Percentiles rank a stretch among this genome's conserved stretches.
Conservation (phyloP, 2,797 vertebrate species). For the Acrossocheilus fasciatus region DNA sequence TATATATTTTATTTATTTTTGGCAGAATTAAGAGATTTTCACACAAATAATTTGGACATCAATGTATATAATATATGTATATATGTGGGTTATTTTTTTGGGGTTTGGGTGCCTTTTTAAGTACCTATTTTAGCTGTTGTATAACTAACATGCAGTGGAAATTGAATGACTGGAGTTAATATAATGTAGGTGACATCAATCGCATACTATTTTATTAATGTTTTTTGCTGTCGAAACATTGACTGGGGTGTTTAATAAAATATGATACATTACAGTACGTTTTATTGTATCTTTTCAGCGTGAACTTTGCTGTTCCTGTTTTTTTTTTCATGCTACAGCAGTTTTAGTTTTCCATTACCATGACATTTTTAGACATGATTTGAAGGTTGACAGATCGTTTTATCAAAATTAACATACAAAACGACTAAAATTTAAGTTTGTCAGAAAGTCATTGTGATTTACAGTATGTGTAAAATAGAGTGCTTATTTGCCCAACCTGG, state of each 20-base stretch:
- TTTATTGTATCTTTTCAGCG: not conserved
- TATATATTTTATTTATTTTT: not conserved
- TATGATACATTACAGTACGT: not conserved
- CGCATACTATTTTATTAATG: not conserved
- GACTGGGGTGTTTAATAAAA: not conserved
- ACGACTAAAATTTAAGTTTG: not conserved
- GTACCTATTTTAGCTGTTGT: not conserved
- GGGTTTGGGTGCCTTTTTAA: not conserved
- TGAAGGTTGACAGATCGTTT: not conserved
- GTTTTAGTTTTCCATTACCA: not conserved
- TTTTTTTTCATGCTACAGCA: not conserved
- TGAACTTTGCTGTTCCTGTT: not conserved
- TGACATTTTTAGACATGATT: not conserved
- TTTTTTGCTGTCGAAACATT: not conserved
- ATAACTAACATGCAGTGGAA: not conserved
- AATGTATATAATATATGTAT: too few species aligned
- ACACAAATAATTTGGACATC: not conserved
- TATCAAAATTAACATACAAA: not conserved
- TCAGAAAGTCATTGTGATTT: not conserved
- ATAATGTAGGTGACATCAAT: not conserved
- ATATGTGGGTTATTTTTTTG: too few species aligned
- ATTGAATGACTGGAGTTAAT: not conserved
- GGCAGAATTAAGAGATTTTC: not conserved
- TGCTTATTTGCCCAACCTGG: constrained; percentile 17
- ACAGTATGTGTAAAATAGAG: not conserved